Conservation (phyloP, 2,888 invertebrate species). For the Pseudococcus viburni region DNA sequence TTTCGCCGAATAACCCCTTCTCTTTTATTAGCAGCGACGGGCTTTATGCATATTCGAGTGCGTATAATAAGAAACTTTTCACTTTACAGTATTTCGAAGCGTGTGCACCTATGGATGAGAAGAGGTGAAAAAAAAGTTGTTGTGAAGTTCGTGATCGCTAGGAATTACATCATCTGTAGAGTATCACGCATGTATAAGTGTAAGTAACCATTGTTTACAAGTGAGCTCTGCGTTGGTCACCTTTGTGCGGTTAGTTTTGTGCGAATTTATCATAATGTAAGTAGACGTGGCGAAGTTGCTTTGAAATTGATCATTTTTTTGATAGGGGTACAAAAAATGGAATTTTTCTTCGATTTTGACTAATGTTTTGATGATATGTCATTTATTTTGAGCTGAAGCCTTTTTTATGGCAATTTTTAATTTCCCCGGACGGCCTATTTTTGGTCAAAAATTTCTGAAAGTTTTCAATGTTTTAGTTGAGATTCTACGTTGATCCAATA, state of each 20-base stretch:
- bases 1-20: slow-evolving; percentile 2
- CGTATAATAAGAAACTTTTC: slow-evolving; percentile 27
- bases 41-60: slow-evolving; percentile 40
- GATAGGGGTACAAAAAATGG: no score
- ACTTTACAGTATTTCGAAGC: slow-evolving; percentile 15
- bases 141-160: slow-evolving; percentile 17
- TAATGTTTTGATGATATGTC: no score
- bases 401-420: no score
- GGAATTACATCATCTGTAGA: slow-evolving; percentile 16
- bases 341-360: no score
- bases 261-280: background rate
- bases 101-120: background rate
- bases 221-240: background rate
- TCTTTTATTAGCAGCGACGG: background rate
- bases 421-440: no score
- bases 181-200: background rate
- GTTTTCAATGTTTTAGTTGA: no score
- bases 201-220: background rate
- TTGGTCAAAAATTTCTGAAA: no score
- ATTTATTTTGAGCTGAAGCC: no score
- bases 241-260: background rate
- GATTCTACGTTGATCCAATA: no score
- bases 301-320: background rate
- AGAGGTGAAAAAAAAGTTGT: slow-evolving; percentile 28
- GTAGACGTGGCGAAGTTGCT: background rate